Base-by-base conservation (phyloP, 2,113 vertebrate species). In the Phrynosoma blainvillii region DNA sequence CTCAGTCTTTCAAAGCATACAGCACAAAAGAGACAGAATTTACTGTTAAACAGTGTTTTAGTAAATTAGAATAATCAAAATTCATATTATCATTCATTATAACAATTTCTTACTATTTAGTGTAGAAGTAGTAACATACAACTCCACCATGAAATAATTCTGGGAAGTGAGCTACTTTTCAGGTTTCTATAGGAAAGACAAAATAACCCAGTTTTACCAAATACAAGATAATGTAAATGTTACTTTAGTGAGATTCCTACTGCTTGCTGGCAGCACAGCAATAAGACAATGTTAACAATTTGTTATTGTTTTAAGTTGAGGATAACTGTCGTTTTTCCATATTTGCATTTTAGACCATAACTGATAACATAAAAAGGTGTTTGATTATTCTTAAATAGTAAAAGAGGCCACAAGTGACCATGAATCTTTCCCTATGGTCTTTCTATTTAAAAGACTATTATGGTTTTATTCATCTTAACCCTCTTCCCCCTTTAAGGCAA, bases 351-450 rank as follows among this genome's bases (percentile, higher is more conserved):
- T 89, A 88, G 93, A 89, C 86, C 88, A 42, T 59, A 52, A 68
- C 84, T 95, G 89, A 92, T 20, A 73, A 89, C 87, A 89, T 88
- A 75, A 84, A 74, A 76, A 92, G 91, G 89, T 88, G 90, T 85
- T 80, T 79, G 90, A 78, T 92, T 90, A 83, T 90, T 87, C 82
- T 90, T 92, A 92, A 86, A 92, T 90, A 90, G 89, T 90, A 66
- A 95, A 84, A 75, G 84, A 91, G 80, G 88, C 75, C 79, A 80
- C 32, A 74, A 90, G 86, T 76, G 86, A 79, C 85, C 81, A 79
- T 68, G 87, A 85, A 83, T 84, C 89, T 89, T 77, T 84, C 30
- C 54, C 21, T 70, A 71, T 11, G 71, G 52, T 79, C 52, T 62
- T 40, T 40, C 88, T 59, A 65, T 52, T 27, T 1, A 65, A 76